Conservation (phyloP, 2,888 invertebrate species). For the Ennomos erosarius region DNA sequence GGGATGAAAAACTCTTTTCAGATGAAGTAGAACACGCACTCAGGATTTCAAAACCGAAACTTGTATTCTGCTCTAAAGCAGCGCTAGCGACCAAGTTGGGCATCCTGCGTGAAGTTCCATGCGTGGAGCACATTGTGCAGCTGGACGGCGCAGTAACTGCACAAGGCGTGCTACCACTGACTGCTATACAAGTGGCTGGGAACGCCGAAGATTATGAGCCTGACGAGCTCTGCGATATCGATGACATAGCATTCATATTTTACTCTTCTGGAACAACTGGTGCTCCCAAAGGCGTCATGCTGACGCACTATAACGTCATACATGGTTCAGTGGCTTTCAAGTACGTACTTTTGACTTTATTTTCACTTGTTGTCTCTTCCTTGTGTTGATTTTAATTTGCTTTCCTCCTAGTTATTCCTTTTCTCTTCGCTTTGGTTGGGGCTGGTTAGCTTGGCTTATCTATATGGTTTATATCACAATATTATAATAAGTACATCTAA, state of each 20-base stretch:
- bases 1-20: conserved; percentile 38
- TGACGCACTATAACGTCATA: conserved; percentile 84
- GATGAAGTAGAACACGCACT: conserved; percentile 82
- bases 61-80: conserved; percentile 86
- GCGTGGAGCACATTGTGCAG: conserved; percentile 85
- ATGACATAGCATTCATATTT: conserved; percentile 67
- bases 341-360: conserved; percentile 44
- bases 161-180: conserved; percentile 42
- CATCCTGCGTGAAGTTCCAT: conserved; percentile 49
- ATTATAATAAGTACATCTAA: too few relatives aligned
- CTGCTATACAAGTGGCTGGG: conserved; percentile 32
- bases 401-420: too few relatives aligned
- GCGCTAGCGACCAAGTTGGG: conserved; percentile 39
- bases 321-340: conserved; percentile 81
- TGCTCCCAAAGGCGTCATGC: conserved; percentile 90
- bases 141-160: conserved; percentile 78
- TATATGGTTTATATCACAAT: too few relatives aligned
- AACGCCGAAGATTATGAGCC: conserved; percentile 46
- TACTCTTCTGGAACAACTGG: conserved; percentile 91
- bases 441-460: too few relatives aligned
- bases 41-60: conserved; percentile 86
- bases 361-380: too few relatives aligned
- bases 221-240: conserved; percentile 48
- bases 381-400: too few relatives aligned
- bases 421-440: too few relatives aligned